Evolutionary conservation across 2,888 invertebrate genomes (phyloP), one percentile per base, ranked within the genome.

Genomic region (Zaprionus obscuricornis): DNA sequence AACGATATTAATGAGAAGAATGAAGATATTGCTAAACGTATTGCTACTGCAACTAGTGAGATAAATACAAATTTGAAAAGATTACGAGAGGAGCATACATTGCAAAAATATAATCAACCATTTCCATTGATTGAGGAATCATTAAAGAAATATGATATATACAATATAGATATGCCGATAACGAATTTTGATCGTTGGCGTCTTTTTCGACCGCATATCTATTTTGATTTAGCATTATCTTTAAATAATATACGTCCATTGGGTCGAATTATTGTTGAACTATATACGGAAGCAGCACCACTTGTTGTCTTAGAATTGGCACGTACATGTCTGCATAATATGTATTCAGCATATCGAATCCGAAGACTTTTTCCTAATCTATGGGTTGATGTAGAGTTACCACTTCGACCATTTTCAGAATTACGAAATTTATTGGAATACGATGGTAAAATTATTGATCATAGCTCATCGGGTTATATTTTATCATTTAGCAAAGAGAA

Each of bases 201-300:
- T 0, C 66, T 86, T 1, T 31, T 86, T 11, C 76, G 87, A 16
- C 88, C 88, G 0, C 65, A 65, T 7, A 57, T 88, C 7, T 88
- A 66, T 36, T 47, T 88, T 7, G 85, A 88, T 11, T 7, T 87
- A 0, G 67, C 64, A 10, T 26, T 82, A 0, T 74, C 74, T 40
- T 67, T 70, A 5, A 57, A 74, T 0, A 77, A 78, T 0, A 71
- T 77, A 0, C 26, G n/a, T n/a, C n/a, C n/a, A n/a, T n/a, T 86
- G 16, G 88, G 86, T 0, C 66, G 85, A 2, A 52, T 87, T 27
- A 65, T 88, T 0, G 22, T 86, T 1, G 65, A 81, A n/a, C 64
- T 88, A 1, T 88, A 66, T 27, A 81, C 77, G 0, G 88, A 88
- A 47, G 74, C 85, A 0, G 79, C 74, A 0, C 88, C 89, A 0